These are phyloP conservation scores for Caenorhabditis brenneri DNA, from an alignment of 1,140 invertebrate species.

Conservation along the genomic window DNA sequence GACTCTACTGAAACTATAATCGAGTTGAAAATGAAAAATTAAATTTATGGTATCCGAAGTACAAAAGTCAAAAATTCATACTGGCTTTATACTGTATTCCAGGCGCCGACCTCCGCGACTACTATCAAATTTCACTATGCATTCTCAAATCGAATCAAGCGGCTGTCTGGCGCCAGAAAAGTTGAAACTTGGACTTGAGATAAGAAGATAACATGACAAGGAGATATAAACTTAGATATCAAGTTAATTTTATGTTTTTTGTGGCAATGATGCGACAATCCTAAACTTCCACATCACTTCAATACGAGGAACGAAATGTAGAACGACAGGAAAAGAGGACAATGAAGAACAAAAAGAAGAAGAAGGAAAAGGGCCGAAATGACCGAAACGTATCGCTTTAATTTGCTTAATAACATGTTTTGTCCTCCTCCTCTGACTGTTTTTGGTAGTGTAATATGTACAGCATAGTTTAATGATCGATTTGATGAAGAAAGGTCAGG, in stretches of 20 bases:
- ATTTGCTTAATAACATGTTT: conserved; percentile 42
- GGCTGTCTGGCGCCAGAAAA: conserved; percentile 28
- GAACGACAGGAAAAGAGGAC: not conserved
- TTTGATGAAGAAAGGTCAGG: not conserved
- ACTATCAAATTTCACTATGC: conserved; percentile 22
- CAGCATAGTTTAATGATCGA: conserved; percentile 31
- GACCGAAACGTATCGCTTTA: conserved; percentile 23
- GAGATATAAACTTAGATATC: conserved; percentile 11
- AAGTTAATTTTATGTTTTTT: not conserved
- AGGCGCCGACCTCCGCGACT: conserved; percentile 3
- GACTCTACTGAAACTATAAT: no score
- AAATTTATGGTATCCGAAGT: no score
- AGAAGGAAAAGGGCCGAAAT: not conserved
- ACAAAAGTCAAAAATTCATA: not conserved
- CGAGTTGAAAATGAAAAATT: no score
- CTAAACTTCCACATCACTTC: not conserved
- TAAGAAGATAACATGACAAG: not conserved
- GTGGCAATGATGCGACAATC: not conserved
- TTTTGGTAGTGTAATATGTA: conserved; percentile 6
- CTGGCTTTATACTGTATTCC: not conserved
- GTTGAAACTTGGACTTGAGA: conserved; percentile 33
- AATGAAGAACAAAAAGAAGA: not conserved
- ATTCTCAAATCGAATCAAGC: conserved; percentile 19
- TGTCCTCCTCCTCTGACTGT: not conserved
- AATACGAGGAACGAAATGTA: not conserved